These are phyloP conservation scores for Perizoma flavofasciatum DNA, from an alignment of 2,888 invertebrate species.

Conservation along the genomic window DNA sequence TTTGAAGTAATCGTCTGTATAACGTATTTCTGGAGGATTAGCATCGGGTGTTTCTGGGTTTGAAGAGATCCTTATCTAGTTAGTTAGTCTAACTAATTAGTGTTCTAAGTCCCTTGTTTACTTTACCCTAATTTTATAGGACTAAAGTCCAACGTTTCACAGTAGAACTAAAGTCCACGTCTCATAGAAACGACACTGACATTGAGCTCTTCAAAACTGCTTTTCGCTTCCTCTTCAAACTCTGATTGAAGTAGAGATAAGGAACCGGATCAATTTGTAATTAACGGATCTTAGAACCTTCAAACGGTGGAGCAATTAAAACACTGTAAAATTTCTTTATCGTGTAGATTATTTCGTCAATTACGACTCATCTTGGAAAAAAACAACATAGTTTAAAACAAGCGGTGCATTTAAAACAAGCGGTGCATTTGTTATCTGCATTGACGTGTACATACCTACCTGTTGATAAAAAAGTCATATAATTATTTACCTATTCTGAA, in stretches of 20 bases:
- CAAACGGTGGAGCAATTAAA: conserved; percentile 12
- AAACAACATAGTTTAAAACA: conserved; percentile 20
- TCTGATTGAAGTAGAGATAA: conserved; percentile 17
- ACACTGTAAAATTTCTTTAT: conserved; percentile 26
- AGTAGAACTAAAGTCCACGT: not conserved
- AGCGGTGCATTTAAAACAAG: conserved; percentile 17
- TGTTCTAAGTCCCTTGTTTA: too few species aligned
- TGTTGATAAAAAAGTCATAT: not conserved
- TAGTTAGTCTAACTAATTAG: too few species aligned
- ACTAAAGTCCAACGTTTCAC: too few species aligned
- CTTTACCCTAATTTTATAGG: too few species aligned
- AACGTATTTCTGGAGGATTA: too few species aligned
- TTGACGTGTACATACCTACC: conserved; percentile 21
- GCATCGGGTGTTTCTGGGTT: conserved; percentile 23
- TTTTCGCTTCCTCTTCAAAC: conserved; percentile 13
- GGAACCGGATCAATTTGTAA: conserved; percentile 13
- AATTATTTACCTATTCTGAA: too few species aligned
- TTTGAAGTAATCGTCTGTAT: too few species aligned
- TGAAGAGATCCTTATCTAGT: conserved; percentile 19
- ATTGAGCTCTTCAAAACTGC: conserved; percentile 1
- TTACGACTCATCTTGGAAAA: conserved; percentile 12
- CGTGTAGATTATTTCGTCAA: conserved; percentile 3
- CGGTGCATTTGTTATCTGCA: conserved; percentile 31
- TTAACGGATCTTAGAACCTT: conserved; percentile 16
- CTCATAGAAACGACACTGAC: not conserved